Conservation (phyloP, 2,113 vertebrate species). For the Australoheros scitulus region DNA sequence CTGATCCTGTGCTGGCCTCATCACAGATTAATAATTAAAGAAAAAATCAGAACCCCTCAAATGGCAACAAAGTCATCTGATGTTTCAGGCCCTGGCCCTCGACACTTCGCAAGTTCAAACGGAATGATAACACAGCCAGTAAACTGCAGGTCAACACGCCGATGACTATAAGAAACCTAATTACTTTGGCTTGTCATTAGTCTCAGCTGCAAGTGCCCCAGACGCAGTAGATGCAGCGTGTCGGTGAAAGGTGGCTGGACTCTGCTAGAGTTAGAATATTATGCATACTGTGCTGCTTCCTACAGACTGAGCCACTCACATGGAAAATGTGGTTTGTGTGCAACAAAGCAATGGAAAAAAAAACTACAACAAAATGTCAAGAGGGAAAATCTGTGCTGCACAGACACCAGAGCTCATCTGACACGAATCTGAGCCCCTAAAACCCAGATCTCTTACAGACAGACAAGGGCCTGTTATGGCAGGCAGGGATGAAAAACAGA, state of each 20-base stretch:
- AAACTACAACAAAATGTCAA: slow-evolving; percentile 57
- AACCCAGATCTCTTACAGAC: slow-evolving; percentile 59
- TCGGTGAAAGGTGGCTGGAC: not conserved
- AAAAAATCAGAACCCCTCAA: slow-evolving; percentile 33
- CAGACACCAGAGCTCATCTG: slow-evolving; percentile 56
- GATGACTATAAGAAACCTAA: slow-evolving; percentile 17
- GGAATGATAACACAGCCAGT: slow-evolving; percentile 18
- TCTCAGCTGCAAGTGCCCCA: slow-evolving; percentile 20
- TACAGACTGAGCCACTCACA: slow-evolving; percentile 38
- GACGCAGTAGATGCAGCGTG: not conserved
- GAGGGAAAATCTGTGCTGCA: slow-evolving; percentile 37
- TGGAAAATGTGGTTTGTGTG: slow-evolving; percentile 64
- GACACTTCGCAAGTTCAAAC: slow-evolving; percentile 37
- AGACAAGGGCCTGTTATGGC: slow-evolving; percentile 48
- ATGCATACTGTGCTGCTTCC: slow-evolving; percentile 13
- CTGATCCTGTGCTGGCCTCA: slow-evolving; percentile 12
- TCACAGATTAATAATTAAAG: slow-evolving; percentile 57
- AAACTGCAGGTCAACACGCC: slow-evolving; percentile 3
- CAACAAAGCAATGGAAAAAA: slow-evolving; percentile 43
- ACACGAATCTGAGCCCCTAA: slow-evolving; percentile 55
- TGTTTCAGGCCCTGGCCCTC: slow-evolving; percentile 22
- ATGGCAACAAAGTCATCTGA: slow-evolving; percentile 30
- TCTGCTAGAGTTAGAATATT: slow-evolving; percentile 18
- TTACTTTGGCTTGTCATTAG: not conserved
- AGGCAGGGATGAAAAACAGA: slow-evolving; percentile 51